Evolutionary conservation across 1,140 invertebrate genomes (phyloP), one percentile per base, ranked within the genome.

Genomic region (Rhyzopertha dominica): DNA sequence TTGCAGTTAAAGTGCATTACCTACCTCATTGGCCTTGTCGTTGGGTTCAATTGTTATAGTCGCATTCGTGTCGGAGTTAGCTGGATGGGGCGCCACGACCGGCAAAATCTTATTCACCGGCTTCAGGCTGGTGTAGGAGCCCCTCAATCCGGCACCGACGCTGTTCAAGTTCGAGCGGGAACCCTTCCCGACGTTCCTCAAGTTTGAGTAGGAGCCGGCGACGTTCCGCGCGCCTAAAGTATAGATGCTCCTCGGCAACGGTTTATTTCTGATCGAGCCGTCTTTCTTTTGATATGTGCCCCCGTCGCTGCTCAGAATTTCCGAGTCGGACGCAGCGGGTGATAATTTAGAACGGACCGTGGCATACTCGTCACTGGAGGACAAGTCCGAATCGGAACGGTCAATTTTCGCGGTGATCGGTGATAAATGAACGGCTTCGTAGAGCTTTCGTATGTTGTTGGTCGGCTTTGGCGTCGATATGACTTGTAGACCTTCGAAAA

Each of bases 401-500:
- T 44, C 41, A 47, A 28, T 54, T 53, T 28, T 30, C 7, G 41
- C 45, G 9, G 49, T 45, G 12, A 66, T 65, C 9, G 63, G 63
- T 10, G 63, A 66, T 37, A 66, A 50, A 14, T 46, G 41, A 14
- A 54, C 40, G 22, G 53, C 44, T 12, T 54, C 49, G 47, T 56
- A 63, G 16, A 58, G 34, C 32, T 45, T 49, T 25, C 44, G 44
- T 5, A 31, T 34, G 7, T 31, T 39, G 42, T 36, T 50, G 25
- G 47, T 29, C 12, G 52, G 47, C 52, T 65, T 66, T 31, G 64
- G 64, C 7, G 64, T 66, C n/a, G 64, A 66, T 56, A 63, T 62
- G 2, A 59, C 53, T 47, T 59, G 44, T 32, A 62, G 41, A 52
- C 51, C 58, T 57, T 40, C 16, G 57, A 45, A 22, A 30, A 22